Base-by-base conservation (phyloP, 2,113 vertebrate species). In the Seriola rivoliana region DNA sequence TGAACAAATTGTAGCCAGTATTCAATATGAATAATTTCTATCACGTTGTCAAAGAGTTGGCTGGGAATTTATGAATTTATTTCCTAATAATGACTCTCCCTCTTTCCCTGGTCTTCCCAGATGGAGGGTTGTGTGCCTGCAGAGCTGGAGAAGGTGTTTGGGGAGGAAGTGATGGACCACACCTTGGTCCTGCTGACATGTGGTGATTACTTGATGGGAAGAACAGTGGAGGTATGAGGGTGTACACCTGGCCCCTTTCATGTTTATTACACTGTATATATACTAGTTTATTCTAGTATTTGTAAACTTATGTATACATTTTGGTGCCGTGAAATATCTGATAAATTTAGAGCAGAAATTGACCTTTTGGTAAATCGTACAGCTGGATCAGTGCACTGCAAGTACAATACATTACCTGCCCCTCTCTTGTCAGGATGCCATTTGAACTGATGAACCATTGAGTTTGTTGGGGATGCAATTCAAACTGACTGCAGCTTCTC, bases 161-260 rank as follows among this genome's bases (percentile, higher is more conserved):
- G 95, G 29, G 25, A 46, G 16, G 86, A 84, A 8, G 92, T 80
- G 0, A 55, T 95, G 78, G 67, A 81, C 57, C 94, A 95, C 88
- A 92, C 94, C 2, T 17, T 96, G 58, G 90, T 96, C 36, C 78
- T 96, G 42, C 88, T 96, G 68, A 96, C 95, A 65, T 95, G 95
- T 69, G 95, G 95, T 8, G 95, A 96, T 88, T 96, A 96, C 77
- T 82, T 96, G 76, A 77, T 92, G 73, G 89, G 94, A 44, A 85
- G 16, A 63, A 65, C 71, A 21, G 76, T 19, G 3, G 87, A 92
- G 90, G 93, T 94, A 93, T 48, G 23, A 46, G 0, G 70, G 16
- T 62, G 13, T n/a, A 42, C n/a, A 74, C 4, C 11, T 50, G 13
- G 19, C 19, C 8, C 44, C 3, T 46, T 46, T 67, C 6, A 36